These are phyloP conservation scores for Xiphophorus birchmanni DNA, from an alignment of 2,797 vertebrate species.

Conservation along the genomic window DNA sequence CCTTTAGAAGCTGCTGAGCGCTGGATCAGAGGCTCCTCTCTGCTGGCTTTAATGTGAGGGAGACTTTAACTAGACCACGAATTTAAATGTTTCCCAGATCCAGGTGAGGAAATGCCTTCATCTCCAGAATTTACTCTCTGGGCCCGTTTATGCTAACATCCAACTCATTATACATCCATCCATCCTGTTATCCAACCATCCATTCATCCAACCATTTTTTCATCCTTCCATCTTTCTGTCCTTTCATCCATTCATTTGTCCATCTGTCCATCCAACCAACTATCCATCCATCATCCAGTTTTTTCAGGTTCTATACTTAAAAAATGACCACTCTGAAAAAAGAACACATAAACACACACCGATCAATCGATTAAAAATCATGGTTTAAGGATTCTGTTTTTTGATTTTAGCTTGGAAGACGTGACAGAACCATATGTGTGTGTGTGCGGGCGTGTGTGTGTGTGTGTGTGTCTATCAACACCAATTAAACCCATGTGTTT, in stretches of 20 bases:
- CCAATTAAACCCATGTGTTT: slow-evolving; percentile 11
- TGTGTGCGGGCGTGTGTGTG: neutral
- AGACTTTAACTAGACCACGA: neutral
- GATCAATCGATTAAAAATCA: neutral
- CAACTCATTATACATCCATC: too few relatives aligned
- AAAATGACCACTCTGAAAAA: neutral
- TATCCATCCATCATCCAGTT: neutral
- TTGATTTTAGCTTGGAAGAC: neutral
- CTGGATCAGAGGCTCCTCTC: slow-evolving; percentile 13
- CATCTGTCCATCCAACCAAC: too few relatives aligned
- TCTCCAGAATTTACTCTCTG: neutral
- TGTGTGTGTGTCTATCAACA: neutral
- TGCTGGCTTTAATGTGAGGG: neutral
- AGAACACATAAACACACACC: neutral
- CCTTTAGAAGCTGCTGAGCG: slow-evolving; percentile 37
- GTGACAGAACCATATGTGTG: neutral
- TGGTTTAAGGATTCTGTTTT: neutral
- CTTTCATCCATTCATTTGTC: too few relatives aligned
- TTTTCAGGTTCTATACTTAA: neutral
- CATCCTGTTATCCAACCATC: neutral
- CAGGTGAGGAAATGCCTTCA: neutral
- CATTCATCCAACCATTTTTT: neutral
- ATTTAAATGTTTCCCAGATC: neutral
- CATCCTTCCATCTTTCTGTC: too few relatives aligned
- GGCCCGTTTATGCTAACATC: neutral